Evolutionary conservation across 2,888 invertebrate species (phyloP).

Genomic region (Drosophila pegasa): DNA sequence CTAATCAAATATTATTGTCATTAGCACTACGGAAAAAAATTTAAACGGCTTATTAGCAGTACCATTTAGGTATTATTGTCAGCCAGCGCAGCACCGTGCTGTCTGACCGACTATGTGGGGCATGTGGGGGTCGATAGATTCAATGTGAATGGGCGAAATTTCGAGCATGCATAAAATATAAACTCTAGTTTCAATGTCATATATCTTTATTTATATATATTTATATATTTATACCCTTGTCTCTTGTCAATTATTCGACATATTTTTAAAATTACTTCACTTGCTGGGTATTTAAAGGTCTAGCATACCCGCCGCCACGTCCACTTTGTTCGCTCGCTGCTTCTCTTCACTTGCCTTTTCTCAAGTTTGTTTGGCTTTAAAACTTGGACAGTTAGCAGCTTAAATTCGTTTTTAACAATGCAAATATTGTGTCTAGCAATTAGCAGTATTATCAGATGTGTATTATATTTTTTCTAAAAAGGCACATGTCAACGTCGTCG

Average conservation of each 20-base stretch:
- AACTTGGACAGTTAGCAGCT: slow-evolving; percentile 61
- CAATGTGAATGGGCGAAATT: too few species aligned
- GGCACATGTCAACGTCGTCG: slow-evolving; percentile 70
- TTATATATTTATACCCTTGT: too few species aligned
- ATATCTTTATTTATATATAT: too few species aligned
- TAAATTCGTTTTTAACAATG: slow-evolving; percentile 69
- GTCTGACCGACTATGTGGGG: background rate
- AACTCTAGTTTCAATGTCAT: too few species aligned
- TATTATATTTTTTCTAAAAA: slow-evolving; percentile 51
- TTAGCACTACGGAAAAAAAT: slow-evolving; percentile 72
- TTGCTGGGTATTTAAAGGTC: slow-evolving; percentile 2
- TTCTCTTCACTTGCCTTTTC: slow-evolving; percentile 11
- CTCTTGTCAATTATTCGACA: too few species aligned
- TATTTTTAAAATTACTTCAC: too few species aligned
- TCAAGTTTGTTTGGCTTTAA: slow-evolving; percentile 33
- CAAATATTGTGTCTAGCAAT: slow-evolving; percentile 69
- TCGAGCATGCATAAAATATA: too few species aligned
- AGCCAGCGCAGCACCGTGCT: slow-evolving; percentile 32
- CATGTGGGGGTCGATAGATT: background rate
- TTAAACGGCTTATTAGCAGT: slow-evolving; percentile 82
- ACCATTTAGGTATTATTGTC: slow-evolving; percentile 65
- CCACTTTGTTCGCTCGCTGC: background rate
- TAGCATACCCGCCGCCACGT: background rate
- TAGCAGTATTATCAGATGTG: slow-evolving; percentile 69
- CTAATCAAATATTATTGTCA: slow-evolving; percentile 82